phyloP scores from a whole-genome alignment of 1,140 invertebrate species.

The Nasonia vitripennis region DNA sequence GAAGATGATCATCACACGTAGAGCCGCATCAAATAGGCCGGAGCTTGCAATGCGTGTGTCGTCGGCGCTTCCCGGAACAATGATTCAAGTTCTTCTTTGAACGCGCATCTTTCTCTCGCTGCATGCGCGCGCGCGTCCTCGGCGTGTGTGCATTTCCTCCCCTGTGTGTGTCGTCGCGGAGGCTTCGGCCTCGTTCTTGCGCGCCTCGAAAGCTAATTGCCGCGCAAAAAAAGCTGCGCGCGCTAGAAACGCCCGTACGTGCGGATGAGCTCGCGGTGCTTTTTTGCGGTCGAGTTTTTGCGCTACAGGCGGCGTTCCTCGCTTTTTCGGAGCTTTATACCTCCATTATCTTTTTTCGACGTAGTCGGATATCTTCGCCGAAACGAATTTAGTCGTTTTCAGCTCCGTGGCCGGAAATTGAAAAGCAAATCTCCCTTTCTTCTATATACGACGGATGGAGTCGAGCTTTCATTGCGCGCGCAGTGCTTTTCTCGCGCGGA shows the following conservation, averaged over 20 bases:
- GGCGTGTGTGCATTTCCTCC: too few relatives aligned
- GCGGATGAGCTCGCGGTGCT: neutral
- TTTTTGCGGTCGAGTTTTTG: slow-evolving; percentile 3
- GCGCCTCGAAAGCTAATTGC: slow-evolving; percentile 22
- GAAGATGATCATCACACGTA: neutral
- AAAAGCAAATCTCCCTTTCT: slow-evolving; percentile 6
- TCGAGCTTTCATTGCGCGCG: neutral
- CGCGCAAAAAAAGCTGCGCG: too few relatives aligned
- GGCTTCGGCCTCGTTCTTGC: neutral
- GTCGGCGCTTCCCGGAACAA: neutral
- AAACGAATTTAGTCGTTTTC: neutral
- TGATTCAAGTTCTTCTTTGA: neutral
- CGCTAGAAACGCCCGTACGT: too few relatives aligned
- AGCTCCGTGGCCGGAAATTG: slow-evolving; percentile 10
- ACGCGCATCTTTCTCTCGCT: too few relatives aligned
- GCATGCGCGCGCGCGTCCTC: too few relatives aligned
- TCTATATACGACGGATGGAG: neutral
- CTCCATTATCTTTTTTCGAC: neutral
- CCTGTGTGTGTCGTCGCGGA: too few relatives aligned
- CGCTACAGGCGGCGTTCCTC: neutral
- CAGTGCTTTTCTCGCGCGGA: neutral
- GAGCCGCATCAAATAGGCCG: slow-evolving; percentile 13
- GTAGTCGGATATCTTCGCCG: neutral
- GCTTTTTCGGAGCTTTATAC: neutral
- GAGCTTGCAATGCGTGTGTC: neutral